phyloP scores from a whole-genome alignment of 2,797 vertebrate genomes.

The Chanos chanos region DNA sequence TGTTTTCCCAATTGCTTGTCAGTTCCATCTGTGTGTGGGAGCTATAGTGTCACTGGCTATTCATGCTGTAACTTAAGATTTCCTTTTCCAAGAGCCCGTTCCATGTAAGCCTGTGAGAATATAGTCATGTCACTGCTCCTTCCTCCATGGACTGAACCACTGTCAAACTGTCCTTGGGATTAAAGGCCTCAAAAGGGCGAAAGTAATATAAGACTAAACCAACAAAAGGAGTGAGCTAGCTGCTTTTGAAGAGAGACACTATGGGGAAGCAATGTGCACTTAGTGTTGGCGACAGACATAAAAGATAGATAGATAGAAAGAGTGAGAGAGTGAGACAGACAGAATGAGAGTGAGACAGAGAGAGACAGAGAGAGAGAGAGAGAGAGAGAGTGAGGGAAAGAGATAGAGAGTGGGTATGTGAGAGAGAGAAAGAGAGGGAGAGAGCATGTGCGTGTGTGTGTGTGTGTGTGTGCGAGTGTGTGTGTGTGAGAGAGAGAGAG shows the following conservation, averaged over 20 bases:
- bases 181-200: slow-evolving; percentile 43
- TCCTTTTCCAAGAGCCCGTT: slow-evolving; percentile 57
- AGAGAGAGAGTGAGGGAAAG: slow-evolving; percentile 70
- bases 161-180: slow-evolving; percentile 35
- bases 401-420: slow-evolving; percentile 74
- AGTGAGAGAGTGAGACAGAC: background rate
- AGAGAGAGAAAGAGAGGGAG: slow-evolving; percentile 20
- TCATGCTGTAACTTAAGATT: slow-evolving; percentile 68
- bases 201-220: slow-evolving; percentile 37
- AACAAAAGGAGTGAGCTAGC: background rate
- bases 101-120: slow-evolving; percentile 59
- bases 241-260: slow-evolving; percentile 8
- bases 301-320: background rate
- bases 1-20: slow-evolving; percentile 45
- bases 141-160: slow-evolving; percentile 44
- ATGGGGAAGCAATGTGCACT: slow-evolving; percentile 10
- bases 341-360: background rate
- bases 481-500: too few relatives aligned
- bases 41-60: slow-evolving; percentile 65
- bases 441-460: too few relatives aligned
- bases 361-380: too few relatives aligned
- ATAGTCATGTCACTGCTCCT: slow-evolving; percentile 53
- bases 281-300: slow-evolving; percentile 6
- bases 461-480: too few relatives aligned
- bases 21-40: slow-evolving; percentile 58